These are phyloP conservation scores for Musca domestica DNA, from an alignment of 1,140 invertebrate species.

Conservation along the genomic window DNA sequence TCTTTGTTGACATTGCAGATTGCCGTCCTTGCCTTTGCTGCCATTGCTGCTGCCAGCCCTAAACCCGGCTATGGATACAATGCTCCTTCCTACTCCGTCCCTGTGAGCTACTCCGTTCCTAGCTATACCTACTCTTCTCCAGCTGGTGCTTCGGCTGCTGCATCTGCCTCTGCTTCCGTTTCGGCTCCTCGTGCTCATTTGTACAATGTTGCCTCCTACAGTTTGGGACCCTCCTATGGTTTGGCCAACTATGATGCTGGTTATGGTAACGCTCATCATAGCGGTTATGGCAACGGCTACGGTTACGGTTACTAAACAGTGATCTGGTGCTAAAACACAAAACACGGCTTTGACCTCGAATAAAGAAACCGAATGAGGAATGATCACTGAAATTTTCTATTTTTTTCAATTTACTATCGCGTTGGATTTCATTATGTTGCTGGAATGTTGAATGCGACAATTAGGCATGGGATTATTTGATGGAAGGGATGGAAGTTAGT, in stretches of 20 bases:
- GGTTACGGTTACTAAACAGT: not conserved
- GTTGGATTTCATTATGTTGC: too few species aligned
- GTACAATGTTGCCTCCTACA: slow-evolving; percentile 1
- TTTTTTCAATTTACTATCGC: too few species aligned
- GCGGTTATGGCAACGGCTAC: not conserved
- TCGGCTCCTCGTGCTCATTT: not conserved
- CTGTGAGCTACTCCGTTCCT: not conserved
- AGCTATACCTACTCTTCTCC: not conserved
- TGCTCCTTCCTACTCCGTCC: not conserved
- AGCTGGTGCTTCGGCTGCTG: not conserved
- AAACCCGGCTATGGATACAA: not conserved
- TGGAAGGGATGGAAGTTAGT: too few species aligned
- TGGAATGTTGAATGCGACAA: too few species aligned
- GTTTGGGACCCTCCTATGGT: not conserved
- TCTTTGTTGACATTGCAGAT: not conserved
- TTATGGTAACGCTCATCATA: not conserved
- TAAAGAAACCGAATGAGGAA: too few species aligned
- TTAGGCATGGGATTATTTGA: too few species aligned
- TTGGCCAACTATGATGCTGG: not conserved
- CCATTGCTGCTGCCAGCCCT: not conserved
- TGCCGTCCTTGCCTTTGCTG: not conserved
- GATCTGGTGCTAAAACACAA: not conserved
- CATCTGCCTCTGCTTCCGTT: not conserved
- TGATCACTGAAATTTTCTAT: too few species aligned
- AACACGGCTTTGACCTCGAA: too few species aligned